Base-by-base conservation (phyloP, 2,888 invertebrate genomes). In the Drosophila suboccidentalis region DNA sequence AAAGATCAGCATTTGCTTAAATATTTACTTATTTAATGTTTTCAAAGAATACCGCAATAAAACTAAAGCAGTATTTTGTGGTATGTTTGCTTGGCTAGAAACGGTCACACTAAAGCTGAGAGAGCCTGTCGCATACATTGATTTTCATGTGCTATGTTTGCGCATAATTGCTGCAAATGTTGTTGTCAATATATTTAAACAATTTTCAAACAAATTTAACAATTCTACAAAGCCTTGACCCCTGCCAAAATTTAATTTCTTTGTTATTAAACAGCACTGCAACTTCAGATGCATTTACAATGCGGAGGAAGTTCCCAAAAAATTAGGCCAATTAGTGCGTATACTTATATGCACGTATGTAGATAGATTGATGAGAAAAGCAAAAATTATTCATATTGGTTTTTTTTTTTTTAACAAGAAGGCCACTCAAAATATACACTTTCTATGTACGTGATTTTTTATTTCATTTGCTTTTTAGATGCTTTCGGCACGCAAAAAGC, bases 281-380 rank as follows among this genome's bases (percentile, higher is more conserved):
- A 19, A 39, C 15, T 17, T 29, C 13, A n/a, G 19, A 13, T 34
- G 47, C 32, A 47, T n/a, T 13, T 19, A 36, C 39, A 55, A 58
- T 44, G 46, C n/a, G 32, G 47, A 49, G 53, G 44, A 75, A 49
- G 49, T 39, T 32, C 6, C 19, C 22, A 17, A 26, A 66, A 70
- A 84, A 84, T 81, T 83, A 80, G 84, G 87, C 84, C 84, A 84
- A 88, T 88, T 87, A 83, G 73, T 68, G 81, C 61, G 49, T 72
- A 81, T 67, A 67, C 69, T 62, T 65, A 60, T 39, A 62, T 53
- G 62, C 59, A 44, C 55, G 13, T 59, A 53, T 36, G 51, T 41
- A 26, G 26, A 57, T 22, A 32, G 26, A 29, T 53, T 53, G 6
- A 49, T 19, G 58, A 22, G 15, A 41, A 34, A 57, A 9, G 26